Base-by-base conservation (phyloP, 2,113 vertebrate species). In the Callopanchax toddi region DNA sequence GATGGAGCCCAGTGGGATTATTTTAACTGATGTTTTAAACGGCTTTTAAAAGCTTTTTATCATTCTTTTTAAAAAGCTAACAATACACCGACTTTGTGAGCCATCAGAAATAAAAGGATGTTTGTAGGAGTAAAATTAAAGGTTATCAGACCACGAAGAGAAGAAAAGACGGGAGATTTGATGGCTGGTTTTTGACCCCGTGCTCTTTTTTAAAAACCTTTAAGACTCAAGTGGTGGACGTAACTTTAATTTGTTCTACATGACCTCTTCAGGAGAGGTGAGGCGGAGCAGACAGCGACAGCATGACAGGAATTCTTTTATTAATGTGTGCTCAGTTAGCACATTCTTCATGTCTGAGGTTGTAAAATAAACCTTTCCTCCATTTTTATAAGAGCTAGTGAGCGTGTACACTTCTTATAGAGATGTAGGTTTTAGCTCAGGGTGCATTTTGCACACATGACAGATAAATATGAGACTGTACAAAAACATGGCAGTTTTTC, bases 141-240 rank as follows among this genome's bases (percentile, higher is more conserved):
- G 58, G 40, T 55, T 40, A 1, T 32, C 68, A 36, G 51, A 50
- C 71, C 69, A 45, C 71, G 48, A 78, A 73, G 49, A 45, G 45
- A 71, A 52, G 50, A 63, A 46, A 56, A 54, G 60, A 79, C 56
- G 16, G 45, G 20, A 40, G 16, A 26, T 65, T n/a, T n/a, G 64
- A 80, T 71, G 36, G 63, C 52, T 60, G 43, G 2, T 0, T 43
- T 59, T 79, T 32, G 79, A 46, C 71, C 68, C 34, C 1, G 18
- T 3, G 52, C 56, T 68, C 73, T 40, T 69, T 57, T 60, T 65
- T 74, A 66, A 80, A n/a, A 82, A 63, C 76, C 11, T 2, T 65
- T 52, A 48, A 50, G 61, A 8, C 70, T 82, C 51, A 56, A 81
- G 60, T 54, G 50, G 22, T 55, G 51, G 78, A 75, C 53, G 59